Evolutionary conservation across 2,888 invertebrate genomes (phyloP), one percentile per base, ranked within the genome.

Genomic region (Cosmorhoe ocellata): DNA sequence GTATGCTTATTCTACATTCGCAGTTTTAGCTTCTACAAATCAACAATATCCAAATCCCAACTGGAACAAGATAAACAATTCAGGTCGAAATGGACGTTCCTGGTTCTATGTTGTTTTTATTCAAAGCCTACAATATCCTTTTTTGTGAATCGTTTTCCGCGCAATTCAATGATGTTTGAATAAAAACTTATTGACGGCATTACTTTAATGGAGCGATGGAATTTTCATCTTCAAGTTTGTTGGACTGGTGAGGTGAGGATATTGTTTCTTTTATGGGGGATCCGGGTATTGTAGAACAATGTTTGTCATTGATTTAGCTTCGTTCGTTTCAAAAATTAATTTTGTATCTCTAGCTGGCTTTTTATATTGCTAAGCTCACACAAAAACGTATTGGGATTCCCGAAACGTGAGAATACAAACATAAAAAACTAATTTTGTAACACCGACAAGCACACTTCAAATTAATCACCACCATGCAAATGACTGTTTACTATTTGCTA

Each of bases 141-240:
- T 66, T 69, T 59, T 58, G 49, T 39, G 45, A 39, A 51, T 46
- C 55, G 58, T 49, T 55, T 57, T 51, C 49, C 62, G 47, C 43
- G 34, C 59, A 58, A 70, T 75, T 70, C 68, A 66, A 75, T 72
- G 65, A 61, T 53, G 60, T 57, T 61, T 50, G 56, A 62, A 66
- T 61, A 69, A 66, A 69, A 64, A 66, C 51, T 66, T 64, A 62
- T 59, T 45, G 60, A 50, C 56, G 47, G 40, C 52, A 52, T 43
- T 51, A 51, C 51, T 51, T 55, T 42, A 48, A 52, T 41, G 46
- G 48, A 48, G 39, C 46, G 11, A 37, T 54, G 42, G 37, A 51
- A 51, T 43, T 53, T 39, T 38, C n/a, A n/a, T n/a, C 44, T 40
- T 34, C 28, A 44, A 46, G 39, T 48, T 48, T 32, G 47, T 31